Conservation (phyloP, 2,888 invertebrate genomes). For the Limnephilus auricula region DNA sequence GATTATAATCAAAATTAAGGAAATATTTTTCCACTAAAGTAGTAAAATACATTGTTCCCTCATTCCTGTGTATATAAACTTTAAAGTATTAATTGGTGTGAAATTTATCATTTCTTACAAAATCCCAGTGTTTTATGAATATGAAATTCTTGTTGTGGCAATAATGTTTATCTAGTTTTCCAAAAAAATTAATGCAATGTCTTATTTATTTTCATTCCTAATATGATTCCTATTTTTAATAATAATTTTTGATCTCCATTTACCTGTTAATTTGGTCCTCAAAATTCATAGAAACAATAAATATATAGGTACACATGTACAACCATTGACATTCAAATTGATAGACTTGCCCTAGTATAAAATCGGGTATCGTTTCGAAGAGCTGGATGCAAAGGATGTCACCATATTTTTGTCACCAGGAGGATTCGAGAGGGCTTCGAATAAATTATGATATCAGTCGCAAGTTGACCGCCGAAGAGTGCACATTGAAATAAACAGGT, state of each 20-base stretch:
- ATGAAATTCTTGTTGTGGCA: not conserved
- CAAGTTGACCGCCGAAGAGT: too few species aligned
- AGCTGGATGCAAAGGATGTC: too few species aligned
- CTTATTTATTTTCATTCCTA: slow-evolving; percentile 41
- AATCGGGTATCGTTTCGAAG: too few species aligned
- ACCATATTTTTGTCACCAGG: too few species aligned
- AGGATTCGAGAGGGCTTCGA: too few species aligned
- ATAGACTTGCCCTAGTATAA: too few species aligned
- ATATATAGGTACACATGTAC: not conserved
- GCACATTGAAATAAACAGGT: too few species aligned
- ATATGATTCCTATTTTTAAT: slow-evolving; percentile 43
- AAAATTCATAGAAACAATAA: slow-evolving; percentile 8
- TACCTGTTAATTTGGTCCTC: slow-evolving; percentile 37
- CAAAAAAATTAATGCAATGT: not conserved
- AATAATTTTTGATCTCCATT: slow-evolving; percentile 41
- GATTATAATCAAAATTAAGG: not conserved
- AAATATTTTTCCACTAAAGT: not conserved
- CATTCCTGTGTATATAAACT: not conserved
- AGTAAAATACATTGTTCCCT: not conserved
- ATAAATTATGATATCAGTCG: too few species aligned
- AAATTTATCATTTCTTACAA: not conserved
- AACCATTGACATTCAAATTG: too few species aligned
- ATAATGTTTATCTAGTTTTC: not conserved
- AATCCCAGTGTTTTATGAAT: not conserved
- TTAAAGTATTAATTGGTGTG: not conserved